A percentile compares a stretch with the other conserved stretches of the same genome.
phyloP scores from a whole-genome alignment of 2,888 invertebrate species.

The Germaria angustata region DNA sequence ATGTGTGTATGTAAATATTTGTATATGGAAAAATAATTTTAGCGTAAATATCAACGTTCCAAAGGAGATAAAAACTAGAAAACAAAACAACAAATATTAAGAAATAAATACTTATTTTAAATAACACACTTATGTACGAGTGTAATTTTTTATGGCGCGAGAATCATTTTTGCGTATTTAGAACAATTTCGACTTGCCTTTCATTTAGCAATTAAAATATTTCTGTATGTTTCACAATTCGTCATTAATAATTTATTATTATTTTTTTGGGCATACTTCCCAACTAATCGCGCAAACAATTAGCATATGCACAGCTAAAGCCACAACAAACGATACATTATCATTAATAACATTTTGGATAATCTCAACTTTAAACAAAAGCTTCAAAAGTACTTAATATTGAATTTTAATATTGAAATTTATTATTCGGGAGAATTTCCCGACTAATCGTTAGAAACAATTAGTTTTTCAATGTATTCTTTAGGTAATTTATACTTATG shows the following conservation, averaged over 20 bases:
- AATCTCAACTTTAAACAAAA: no score
- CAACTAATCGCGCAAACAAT: no score
- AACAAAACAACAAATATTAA: constrained; percentile 5
- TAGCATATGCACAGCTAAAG: no score
- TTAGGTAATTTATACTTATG: no score
- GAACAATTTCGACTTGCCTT: not conserved
- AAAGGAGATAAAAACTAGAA: constrained; percentile 16
- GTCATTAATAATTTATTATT: not conserved
- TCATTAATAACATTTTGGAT: no score
- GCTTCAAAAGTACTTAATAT: no score
- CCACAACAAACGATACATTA: no score
- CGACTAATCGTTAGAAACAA: no score
- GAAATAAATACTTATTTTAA: constrained; percentile 9
- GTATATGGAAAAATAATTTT: constrained; percentile 2
- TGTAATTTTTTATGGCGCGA: constrained; percentile 22
- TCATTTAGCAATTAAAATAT: not conserved
- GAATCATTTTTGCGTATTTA: constrained; percentile 5
- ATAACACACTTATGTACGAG: not conserved
- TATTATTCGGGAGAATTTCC: no score
- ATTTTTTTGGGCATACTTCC: no score
- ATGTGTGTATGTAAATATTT: not conserved
- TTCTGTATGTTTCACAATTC: not conserved
- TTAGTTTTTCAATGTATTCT: no score
- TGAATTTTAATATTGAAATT: no score
- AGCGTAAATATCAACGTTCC: constrained; percentile 33